Conservation (phyloP, 2,888 invertebrate species). For the Lucinisca nassula region DNA sequence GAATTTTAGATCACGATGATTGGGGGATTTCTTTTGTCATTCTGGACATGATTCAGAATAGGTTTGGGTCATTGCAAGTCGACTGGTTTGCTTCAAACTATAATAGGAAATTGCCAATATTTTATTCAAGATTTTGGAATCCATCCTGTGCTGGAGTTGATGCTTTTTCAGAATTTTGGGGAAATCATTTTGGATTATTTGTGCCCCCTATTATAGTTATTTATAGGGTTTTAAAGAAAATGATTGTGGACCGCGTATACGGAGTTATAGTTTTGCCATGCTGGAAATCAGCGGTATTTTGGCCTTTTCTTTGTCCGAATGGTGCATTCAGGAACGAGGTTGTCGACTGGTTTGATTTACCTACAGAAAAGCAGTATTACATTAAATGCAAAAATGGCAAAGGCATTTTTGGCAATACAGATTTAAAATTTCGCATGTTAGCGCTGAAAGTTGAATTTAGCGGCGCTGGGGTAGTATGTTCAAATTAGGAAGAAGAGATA, state of each 20-base stretch:
- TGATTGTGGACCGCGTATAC: constrained; percentile 7
- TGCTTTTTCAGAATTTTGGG: constrained; percentile 48
- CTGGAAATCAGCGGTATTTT: constrained; percentile 39
- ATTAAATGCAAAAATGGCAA: no score
- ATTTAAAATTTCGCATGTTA: constrained; percentile 32
- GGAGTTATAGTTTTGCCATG: constrained; percentile 32
- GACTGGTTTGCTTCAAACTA: constrained; percentile 50
- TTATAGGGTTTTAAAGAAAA: constrained; percentile 16
- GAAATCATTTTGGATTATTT: constrained; percentile 29
- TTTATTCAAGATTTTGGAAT: constrained; percentile 61
- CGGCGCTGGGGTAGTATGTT: not conserved
- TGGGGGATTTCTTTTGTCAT: constrained; percentile 51
- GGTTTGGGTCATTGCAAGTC: constrained; percentile 28
- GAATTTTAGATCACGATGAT: constrained; percentile 52
- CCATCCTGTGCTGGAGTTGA: constrained; percentile 25
- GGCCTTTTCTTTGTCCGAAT: no score
- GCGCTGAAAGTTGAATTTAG: constrained; percentile 40
- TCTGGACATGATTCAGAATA: constrained; percentile 19
- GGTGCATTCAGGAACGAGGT: no score
- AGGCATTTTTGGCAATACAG: constrained; percentile 25
- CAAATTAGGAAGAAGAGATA: no score
- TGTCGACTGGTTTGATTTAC: no score
- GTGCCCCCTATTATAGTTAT: constrained; percentile 29
- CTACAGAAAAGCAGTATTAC: no score
- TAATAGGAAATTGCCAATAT: constrained; percentile 33